Base-by-base conservation (phyloP, 2,888 invertebrate species). In the Electrophaes corylata region DNA sequence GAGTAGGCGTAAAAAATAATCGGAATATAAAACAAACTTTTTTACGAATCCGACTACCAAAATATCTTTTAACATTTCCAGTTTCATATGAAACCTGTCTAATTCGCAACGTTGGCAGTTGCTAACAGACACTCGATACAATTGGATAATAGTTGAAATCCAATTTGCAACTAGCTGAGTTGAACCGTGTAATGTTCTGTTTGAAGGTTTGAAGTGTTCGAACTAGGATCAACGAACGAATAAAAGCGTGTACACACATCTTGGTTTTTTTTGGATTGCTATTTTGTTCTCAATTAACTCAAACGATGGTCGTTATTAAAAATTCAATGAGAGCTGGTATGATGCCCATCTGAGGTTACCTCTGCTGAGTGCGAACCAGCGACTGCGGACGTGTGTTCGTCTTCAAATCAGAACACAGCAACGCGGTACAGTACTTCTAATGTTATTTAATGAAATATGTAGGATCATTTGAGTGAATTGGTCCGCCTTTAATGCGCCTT, bases 101-200 rank as follows among this genome's bases (percentile, higher is more conserved):
- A 41, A 33, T 49, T 53, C 31, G 39, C 48, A 37, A 58, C 53
- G 43, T 45, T 18, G 49, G 44, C 31, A 58, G 35, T 51, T 55
- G 55, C 51, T 29, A 50, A 65, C 59, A 54, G 62, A 61, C 70
- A 70, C 69, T 65, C 72, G 69, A 69, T 67, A 69, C 72, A 72
- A 75, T 70, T 71, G 71, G 71, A 69, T 73, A 69, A 68, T 70
- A 69, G 70, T 71, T 65, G 69, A 70, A 71, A 76, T 76, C 78
- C 76, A 71, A 78, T 78, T 78, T 69, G 66, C 60, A 66, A 64
- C 68, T 65, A 69, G 66, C 48, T 12, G 53, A 51, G 44, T 56
- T 47, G 45, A 41, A 26, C 55, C 46, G 59, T 47, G 43, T 41
- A 55, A 55, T 51, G 55, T 51, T 39, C 59, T 51, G 55, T 55